Evolutionary conservation across 2,888 invertebrate species (phyloP), one percentile per base, ranked within the genome.

Genomic region (Baronia brevicornis): DNA sequence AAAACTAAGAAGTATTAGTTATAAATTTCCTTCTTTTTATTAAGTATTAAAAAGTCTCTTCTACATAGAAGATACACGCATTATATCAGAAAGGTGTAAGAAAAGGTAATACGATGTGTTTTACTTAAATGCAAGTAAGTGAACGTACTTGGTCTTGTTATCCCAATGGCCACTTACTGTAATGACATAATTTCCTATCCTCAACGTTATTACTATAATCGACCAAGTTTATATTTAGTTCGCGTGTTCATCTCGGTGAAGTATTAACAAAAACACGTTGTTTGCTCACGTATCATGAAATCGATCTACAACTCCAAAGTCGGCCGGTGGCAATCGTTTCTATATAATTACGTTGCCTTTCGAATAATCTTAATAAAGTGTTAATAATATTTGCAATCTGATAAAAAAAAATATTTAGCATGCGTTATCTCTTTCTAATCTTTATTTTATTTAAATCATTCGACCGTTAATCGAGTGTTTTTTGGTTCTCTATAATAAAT

Each of bases 341-440:
- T 57, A 38, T 73, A 53, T 70, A 69, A 79, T 78, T 75, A 78
- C 60, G 60, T 57, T 57, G 51, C 67, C 67, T 69, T 61, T 66
- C 27, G 54, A 54, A 42, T 59, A 54, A 60, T 65, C 66, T 75
- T 78, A 77, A 78, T 74, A 65, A 64, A 75, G 79, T 77, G 78
- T 59, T 77, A 75, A 79, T 67, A 68, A 67, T 60, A 47, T 56
- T 54, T 50, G 46, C 47, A 56, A 67, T 67, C 52, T 42, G 48
- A 50, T 61, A 64, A 58, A 14, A 10, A 14, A 21, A 21, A 21
- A 9, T 9, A 21, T 21, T 21, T 4, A 3, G 10, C n/a, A n/a
- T n/a, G n/a, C n/a, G 19, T 19, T 19, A 19, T 19, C 19, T 7
- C 7, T 19, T 19, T 19, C 3, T 7, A 4, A 19, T 19, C n/a